Evolutionary conservation across 2,113 vertebrate species (phyloP).

Genomic region (Tenrec ecaudatus): DNA sequence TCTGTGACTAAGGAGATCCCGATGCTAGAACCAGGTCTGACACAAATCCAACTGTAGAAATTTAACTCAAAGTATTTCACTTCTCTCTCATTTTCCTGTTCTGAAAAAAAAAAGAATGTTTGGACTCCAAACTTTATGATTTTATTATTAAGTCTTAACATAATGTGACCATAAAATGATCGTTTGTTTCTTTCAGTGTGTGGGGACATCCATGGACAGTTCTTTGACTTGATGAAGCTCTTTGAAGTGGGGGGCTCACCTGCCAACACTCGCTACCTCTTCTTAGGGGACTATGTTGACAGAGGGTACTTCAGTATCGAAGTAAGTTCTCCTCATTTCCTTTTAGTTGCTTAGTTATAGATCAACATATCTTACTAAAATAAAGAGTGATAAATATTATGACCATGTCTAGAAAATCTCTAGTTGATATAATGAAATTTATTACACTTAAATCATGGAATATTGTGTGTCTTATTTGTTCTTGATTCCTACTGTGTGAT

Average conservation of each 20-base stretch:
- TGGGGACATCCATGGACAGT: conserved; percentile 99
- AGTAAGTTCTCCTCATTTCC: conserved; percentile 89
- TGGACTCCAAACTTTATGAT: conserved; percentile 2
- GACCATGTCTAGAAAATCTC: background rate
- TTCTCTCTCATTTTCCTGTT: conserved; percentile 41
- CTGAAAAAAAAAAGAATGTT: conserved; percentile 32
- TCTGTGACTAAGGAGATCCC: background rate
- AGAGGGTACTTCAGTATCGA: conserved; percentile 99
- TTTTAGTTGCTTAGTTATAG: background rate
- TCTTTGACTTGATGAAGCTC: conserved; percentile 99
- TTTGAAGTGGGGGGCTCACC: conserved; percentile 99
- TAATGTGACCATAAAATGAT: conserved; percentile 10
- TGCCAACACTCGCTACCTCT: conserved; percentile 98
- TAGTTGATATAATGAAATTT: background rate
- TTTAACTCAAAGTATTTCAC: background rate
- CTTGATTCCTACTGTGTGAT: background rate
- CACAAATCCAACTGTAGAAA: background rate
- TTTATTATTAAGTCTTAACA: background rate
- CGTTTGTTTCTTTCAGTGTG: conserved; percentile 91
- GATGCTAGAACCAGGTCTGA: background rate
- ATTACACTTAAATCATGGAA: background rate
- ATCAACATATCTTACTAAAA: background rate
- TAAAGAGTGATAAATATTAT: background rate
- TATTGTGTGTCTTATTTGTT: background rate
- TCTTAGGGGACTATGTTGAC: conserved; percentile 99